Evolutionary conservation across 35 echinoderm and acorn worm species (phyloP).

Genomic region (Diadema setosum): DNA sequence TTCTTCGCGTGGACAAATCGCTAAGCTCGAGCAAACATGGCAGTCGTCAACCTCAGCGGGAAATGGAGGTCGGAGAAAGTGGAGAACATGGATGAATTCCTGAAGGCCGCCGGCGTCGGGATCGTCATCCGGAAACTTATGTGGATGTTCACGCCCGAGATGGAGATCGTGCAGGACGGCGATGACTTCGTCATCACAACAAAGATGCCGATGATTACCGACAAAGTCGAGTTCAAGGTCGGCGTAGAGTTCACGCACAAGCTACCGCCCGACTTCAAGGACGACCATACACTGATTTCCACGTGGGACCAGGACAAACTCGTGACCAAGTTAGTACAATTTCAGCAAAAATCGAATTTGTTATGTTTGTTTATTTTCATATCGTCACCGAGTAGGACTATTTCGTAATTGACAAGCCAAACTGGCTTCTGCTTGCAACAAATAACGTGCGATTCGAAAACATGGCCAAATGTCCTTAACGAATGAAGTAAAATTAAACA

Average conservation of each 20-base stretch:
- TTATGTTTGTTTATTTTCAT: too few relatives aligned
- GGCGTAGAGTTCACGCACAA: neutral
- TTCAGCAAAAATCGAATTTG: too few relatives aligned
- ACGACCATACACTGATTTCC: neutral
- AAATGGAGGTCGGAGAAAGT: constrained; percentile 11
- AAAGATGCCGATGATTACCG: neutral
- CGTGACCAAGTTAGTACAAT: neutral
- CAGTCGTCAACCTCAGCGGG: neutral
- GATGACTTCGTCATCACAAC: neutral
- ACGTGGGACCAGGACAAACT: neutral
- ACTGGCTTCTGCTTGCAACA: too few relatives aligned
- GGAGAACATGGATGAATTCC: constrained; percentile 20
- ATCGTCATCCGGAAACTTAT: neutral
- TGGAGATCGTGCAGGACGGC: neutral
- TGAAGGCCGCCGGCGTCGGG: constrained; percentile 4
- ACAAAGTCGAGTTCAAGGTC: constrained; percentile 1
- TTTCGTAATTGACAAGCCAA: too few relatives aligned
- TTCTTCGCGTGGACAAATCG: too few relatives aligned
- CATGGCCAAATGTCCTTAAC: too few relatives aligned
- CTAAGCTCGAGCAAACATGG: neutral
- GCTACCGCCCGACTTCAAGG: constrained; percentile 4
- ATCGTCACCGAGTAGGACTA: too few relatives aligned
- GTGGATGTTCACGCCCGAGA: neutral
- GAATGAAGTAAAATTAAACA: too few relatives aligned
- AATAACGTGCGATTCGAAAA: too few relatives aligned